Base-by-base conservation (phyloP, 2,113 vertebrate species). In the Hippocampus barbouri region DNA sequence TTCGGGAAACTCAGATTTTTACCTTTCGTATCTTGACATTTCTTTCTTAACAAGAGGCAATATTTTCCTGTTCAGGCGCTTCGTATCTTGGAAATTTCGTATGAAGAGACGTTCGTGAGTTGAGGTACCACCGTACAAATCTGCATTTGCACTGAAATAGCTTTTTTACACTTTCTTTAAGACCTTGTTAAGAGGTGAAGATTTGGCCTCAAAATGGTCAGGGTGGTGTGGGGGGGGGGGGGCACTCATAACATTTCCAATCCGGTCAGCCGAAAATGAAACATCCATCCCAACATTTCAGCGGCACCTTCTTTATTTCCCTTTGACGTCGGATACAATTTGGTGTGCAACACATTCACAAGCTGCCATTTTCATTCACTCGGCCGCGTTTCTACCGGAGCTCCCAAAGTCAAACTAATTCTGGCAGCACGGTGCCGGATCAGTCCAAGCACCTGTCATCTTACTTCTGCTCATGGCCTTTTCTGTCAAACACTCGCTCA, bases 391-490 rank as follows among this genome's bases (percentile, higher is more conserved):
- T 76, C 80, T 66, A 4, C 47, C 30, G 20, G 47, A 56, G 62
- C 75, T 82, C 86, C 88, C 80, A 57, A 34, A 83, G 82, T 79
- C 77, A 68, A 77, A 86, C 66, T 74, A 70, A 64, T 83, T 88
- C 78, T 89, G 80, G 87, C 86, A 90, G 85, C 73, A 72, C 70
- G 61, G 72, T 30, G 57, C 51, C 47, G 85, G 83, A 87, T 85
- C 86, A 84, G 84, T 65, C 80, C 79, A 73, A 79, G 74, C 87
- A 90, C 89, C 86, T 91, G 88, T 90, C 89, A 85, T 81, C 78
- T 83, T 74, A 80, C 81, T 88, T 86, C 78, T 86, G 79, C 80
- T 80, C 89, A 86, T 86, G 80, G 84, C 79, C 79, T 80, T 75
- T 30, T 65, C 88, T 85, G 82, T 91, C 82, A 83, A 81, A 83